Conservation (phyloP, 2,113 vertebrate genomes). For the Percopsis transmontana region DNA sequence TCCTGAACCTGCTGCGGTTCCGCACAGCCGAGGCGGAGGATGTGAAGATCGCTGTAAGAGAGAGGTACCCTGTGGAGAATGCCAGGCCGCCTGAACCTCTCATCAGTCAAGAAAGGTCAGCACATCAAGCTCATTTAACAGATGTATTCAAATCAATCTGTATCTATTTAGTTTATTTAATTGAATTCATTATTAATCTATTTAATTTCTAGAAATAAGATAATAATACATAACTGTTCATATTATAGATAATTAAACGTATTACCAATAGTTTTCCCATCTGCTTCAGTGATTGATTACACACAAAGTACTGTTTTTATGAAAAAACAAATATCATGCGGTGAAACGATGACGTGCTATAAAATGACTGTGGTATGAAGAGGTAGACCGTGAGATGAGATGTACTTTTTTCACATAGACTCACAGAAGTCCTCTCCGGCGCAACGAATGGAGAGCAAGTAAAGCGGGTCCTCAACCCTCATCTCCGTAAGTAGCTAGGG, state of each 20-base stretch:
- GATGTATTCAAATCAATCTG: too few species aligned
- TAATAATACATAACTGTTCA: not conserved
- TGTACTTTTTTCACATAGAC: constrained; percentile 67
- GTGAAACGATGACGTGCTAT: too few species aligned
- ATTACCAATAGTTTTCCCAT: too few species aligned
- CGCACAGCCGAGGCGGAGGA: constrained; percentile 89
- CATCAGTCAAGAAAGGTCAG: constrained; percentile 84
- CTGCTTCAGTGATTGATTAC: not conserved
- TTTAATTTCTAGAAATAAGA: too few species aligned
- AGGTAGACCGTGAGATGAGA: not conserved
- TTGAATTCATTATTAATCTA: too few species aligned
- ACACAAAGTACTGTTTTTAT: not conserved
- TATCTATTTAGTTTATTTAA: too few species aligned
- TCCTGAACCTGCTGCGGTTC: constrained; percentile 94
- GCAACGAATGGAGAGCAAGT: constrained; percentile 87
- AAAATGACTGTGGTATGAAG: not conserved
- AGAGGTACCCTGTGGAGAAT: constrained; percentile 87
- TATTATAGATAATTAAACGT: not conserved
- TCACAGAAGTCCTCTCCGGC: constrained; percentile 84
- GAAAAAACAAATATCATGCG: not conserved
- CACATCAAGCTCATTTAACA: too few species aligned
- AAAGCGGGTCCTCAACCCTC: constrained; percentile 90
- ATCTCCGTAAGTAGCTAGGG: constrained; percentile 86
- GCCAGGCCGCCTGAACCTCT: constrained; percentile 82
- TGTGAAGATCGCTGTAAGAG: constrained; percentile 93